Percentiles rank a stretch among this genome's conserved stretches.
Conservation (phyloP, 2,113 vertebrate genomes). For the Crotalus tigris region DNA sequence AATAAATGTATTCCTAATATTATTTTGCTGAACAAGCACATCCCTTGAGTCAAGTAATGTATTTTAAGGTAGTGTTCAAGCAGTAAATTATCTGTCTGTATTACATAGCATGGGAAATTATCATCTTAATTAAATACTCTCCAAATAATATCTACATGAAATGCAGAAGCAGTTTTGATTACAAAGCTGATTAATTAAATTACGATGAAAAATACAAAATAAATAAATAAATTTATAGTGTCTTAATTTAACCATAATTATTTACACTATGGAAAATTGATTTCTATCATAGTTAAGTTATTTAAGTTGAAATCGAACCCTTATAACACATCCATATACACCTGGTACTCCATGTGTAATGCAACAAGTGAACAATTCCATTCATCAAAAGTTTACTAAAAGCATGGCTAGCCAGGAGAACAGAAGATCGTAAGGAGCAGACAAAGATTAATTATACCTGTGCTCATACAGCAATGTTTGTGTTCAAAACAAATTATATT, state of each 20-base stretch:
- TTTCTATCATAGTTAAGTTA: conserved; percentile 1
- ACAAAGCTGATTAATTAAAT: conserved; percentile 6
- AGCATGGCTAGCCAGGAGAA: conserved; percentile 61
- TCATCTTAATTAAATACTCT: background rate
- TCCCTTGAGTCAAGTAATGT: background rate
- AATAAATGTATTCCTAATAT: background rate
- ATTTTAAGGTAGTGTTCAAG: background rate
- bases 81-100: conserved; percentile 7
- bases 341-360: background rate
- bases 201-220: background rate
- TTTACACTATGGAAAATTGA: background rate
- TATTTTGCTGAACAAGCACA: conserved; percentile 4
- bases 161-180: background rate
- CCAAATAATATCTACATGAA: background rate
- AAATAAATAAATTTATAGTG: background rate
- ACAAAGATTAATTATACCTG: conserved; percentile 85
- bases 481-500: conserved; percentile 88
- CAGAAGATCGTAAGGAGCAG: conserved; percentile 70
- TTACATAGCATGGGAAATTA: conserved; percentile 1
- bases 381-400: conserved; percentile 73
- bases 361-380: conserved; percentile 65
- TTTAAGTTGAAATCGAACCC: conserved; percentile 1
- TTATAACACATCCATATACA: background rate
- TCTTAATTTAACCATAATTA: background rate
- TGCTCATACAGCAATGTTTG: conserved; percentile 78